Evolutionary conservation across 1,140 invertebrate genomes (phyloP), one percentile per base, ranked within the genome.

Genomic region (Drosophila miranda): DNA sequence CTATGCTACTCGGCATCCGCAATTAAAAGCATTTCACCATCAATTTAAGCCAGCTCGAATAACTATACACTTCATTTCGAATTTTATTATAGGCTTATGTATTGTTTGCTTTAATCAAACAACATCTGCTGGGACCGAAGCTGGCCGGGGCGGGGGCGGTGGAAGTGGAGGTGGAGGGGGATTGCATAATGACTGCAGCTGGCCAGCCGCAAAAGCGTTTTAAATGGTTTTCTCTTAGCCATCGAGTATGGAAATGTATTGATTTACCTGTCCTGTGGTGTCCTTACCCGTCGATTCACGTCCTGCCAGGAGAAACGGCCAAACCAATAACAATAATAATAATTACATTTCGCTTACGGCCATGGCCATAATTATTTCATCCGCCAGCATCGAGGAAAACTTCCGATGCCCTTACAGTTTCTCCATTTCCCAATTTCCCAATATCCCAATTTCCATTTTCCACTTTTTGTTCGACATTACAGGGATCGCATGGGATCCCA

Each of bases 381-480:
- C 34, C 34, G 41, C 46, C 57, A 44, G 51, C 59, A 66, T 61
- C 13, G 16, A 44, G 6, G 2, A 5, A 42, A 68, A 9, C 21
- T 9, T 21, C 16, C 44, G 11, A 38, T 38, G 11, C 34, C 11
- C 0, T 38, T 38, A 38, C 34, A 38, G 3, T 38, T 38, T 38
- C 34, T 11, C 1, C 34, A 13, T 38, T 38, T 52, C 6, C 50
- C 30, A 14, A 11, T 38, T 38, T 38, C 34, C 34, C 1, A 11
- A 13, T 38, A 13, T 52, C 6, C 50, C 30, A 14, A 11, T 41
- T 34, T 6, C 11, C 43, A 16, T 41, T 34, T 11, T 49, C 34
- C 42, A 21, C 49, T 60, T 53, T 19, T 69, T 48, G 46, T 76
- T 69, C 67, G 79, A 84, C 76, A 62, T 84, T 84, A 74, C 72